Evolutionary conservation across 2,797 vertebrate species (phyloP).

Genomic region (Merluccius polli): DNA sequence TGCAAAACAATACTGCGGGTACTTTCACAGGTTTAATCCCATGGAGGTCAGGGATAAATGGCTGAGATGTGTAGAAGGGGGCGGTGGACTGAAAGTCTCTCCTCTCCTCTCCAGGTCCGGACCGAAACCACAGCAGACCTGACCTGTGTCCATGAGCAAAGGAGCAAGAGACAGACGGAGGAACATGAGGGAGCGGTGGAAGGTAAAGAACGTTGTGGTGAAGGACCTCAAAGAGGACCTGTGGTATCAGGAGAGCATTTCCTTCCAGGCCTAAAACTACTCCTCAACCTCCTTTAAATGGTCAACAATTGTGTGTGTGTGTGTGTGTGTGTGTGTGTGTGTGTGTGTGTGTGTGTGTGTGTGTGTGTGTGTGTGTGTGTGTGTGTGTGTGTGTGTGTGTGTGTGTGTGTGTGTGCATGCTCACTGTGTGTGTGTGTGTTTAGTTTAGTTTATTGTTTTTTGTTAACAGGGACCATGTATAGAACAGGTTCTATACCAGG

Average conservation of each 20-base stretch:
- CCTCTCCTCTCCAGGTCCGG: slow-evolving; percentile 69
- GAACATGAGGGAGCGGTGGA: slow-evolving; percentile 57
- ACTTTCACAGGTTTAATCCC: not conserved
- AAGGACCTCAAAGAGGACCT: not conserved
- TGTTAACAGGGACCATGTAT: too few species aligned
- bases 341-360: too few species aligned
- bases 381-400: slow-evolving; percentile 1
- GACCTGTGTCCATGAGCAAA: slow-evolving; percentile 68
- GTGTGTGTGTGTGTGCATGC: not conserved
- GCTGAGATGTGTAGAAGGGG: not conserved
- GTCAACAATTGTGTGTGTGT: too few species aligned
- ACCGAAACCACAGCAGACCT: slow-evolving; percentile 70
- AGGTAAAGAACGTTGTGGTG: slow-evolving; percentile 67
- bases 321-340: too few species aligned
- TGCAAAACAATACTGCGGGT: not conserved
- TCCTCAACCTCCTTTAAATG: too few species aligned
- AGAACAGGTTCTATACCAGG: too few species aligned
- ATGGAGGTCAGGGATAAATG: not conserved
- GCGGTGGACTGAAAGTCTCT: not conserved
- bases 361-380: too few species aligned
- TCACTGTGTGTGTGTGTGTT: too few species aligned
- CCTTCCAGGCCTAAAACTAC: not conserved
- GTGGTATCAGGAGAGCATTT: not conserved
- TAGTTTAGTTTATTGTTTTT: too few species aligned
- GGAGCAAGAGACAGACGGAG: slow-evolving; percentile 51